phyloP scores from a whole-genome alignment of 2,113 vertebrate species.

The Crotalus viridis region DNA sequence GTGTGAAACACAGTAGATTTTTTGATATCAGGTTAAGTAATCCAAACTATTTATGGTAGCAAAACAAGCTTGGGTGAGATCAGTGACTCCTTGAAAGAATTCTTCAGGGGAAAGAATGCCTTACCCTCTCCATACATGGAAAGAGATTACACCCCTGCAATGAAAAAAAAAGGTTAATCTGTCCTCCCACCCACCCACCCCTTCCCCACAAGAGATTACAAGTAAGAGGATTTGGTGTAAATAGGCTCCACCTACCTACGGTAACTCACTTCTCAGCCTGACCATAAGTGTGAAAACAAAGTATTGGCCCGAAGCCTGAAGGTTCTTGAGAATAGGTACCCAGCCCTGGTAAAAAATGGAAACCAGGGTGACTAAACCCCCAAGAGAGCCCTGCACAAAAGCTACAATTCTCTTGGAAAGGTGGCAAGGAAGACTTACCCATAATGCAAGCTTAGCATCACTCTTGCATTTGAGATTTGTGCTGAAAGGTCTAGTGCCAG shows the following conservation, averaged over 20 bases:
- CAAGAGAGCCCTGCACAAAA: constrained; percentile 64
- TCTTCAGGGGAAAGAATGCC: neutral
- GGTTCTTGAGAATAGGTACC: constrained; percentile 88
- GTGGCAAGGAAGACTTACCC: constrained; percentile 47
- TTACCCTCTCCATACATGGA: constrained; percentile 19
- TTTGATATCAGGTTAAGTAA: neutral
- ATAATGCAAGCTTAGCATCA: constrained; percentile 11
- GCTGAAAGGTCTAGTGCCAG: constrained; percentile 2
- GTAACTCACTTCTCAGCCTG: constrained; percentile 90
- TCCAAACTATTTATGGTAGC: neutral
- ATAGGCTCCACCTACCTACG: constrained; percentile 82
- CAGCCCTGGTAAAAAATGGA: constrained; percentile 85
- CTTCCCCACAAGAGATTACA: neutral
- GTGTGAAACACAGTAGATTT: neutral
- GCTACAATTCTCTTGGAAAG: constrained; percentile 43
- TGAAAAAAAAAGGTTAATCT: neutral
- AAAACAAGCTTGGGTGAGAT: neutral
- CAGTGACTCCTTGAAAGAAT: neutral
- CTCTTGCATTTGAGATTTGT: constrained; percentile 20
- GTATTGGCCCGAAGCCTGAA: constrained; percentile 84
- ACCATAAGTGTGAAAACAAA: constrained; percentile 87
- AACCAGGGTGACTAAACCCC: constrained; percentile 79
- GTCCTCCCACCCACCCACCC: neutral
- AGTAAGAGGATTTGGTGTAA: constrained; percentile 53
- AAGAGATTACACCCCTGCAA: constrained; percentile 22